These are phyloP conservation scores for Ooceraea biroi DNA, from an alignment of 1,140 invertebrate species.

Conservation along the genomic window DNA sequence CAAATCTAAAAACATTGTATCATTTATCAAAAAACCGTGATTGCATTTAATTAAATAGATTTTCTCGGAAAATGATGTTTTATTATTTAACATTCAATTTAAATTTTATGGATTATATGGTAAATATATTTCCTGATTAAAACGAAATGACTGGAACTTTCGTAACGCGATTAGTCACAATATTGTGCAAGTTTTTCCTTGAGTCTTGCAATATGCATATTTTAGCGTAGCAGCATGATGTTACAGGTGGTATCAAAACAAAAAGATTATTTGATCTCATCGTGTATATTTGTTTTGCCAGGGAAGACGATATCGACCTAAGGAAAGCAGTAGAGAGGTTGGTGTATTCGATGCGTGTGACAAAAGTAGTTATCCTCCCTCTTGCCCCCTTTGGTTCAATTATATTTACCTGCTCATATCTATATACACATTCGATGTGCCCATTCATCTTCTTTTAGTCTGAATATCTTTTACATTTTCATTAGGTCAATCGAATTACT, in stretches of 20 bases:
- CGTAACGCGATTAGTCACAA: neutral
- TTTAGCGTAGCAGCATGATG: neutral
- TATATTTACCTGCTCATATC: neutral
- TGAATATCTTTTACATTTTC: conserved; percentile 1
- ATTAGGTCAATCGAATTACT: neutral
- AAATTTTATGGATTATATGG: too few species aligned
- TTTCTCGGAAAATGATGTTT: too few species aligned
- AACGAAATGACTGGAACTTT: neutral
- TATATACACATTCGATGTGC: neutral
- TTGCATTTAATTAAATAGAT: too few species aligned
- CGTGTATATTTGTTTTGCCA: conserved; percentile 71
- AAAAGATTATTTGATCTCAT: conserved; percentile 29
- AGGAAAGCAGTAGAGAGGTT: conserved; percentile 81
- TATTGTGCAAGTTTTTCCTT: neutral
- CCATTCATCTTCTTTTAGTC: neutral
- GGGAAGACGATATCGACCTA: conserved; percentile 78
- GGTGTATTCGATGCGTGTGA: conserved; percentile 70
- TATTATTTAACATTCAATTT: too few species aligned
- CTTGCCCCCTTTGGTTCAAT: neutral
- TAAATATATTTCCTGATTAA: too few species aligned
- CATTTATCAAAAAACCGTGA: too few species aligned
- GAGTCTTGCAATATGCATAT: neutral
- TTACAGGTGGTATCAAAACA: neutral
- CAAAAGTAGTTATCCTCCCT: conserved; percentile 20
- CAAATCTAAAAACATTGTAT: too few species aligned